Conservation (phyloP, 1,140 invertebrate species). For the Drosophila ercepeae region DNA sequence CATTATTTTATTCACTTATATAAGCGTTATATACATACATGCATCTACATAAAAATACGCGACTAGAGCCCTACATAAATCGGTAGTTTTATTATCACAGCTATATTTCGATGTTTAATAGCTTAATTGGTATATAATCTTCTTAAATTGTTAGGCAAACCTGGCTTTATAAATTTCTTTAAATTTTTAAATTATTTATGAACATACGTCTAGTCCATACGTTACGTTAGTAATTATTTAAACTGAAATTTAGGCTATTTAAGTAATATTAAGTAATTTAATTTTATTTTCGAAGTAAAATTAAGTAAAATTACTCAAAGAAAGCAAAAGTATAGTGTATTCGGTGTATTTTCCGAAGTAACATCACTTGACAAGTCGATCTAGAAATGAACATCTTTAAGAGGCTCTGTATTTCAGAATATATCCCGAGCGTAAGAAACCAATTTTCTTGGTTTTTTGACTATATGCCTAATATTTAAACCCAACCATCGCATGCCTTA, state of each 20-base stretch:
- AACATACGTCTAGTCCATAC: no score
- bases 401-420: no score
- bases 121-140: background rate
- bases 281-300: no score
- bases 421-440: no score
- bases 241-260: background rate
- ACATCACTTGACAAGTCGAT: no score
- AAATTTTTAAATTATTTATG: background rate
- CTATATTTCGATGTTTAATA: slow-evolving; percentile 18
- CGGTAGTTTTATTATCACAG: slow-evolving; percentile 38
- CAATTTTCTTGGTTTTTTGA: no score
- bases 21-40: slow-evolving; percentile 2
- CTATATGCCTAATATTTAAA: no score
- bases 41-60: slow-evolving; percentile 3
- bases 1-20: background rate
- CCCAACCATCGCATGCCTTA: no score
- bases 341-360: no score
- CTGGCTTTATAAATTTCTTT: background rate
- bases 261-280: background rate
- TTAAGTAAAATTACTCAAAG: no score
- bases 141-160: background rate
- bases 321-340: background rate
- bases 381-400: no score
- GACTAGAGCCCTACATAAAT: slow-evolving; percentile 46
- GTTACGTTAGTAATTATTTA: no score